A percentile compares a stretch with the other conserved stretches of the same genome.
Conservation (phyloP, 2,113 vertebrate species). For the Girardinichthys multiradiatus region DNA sequence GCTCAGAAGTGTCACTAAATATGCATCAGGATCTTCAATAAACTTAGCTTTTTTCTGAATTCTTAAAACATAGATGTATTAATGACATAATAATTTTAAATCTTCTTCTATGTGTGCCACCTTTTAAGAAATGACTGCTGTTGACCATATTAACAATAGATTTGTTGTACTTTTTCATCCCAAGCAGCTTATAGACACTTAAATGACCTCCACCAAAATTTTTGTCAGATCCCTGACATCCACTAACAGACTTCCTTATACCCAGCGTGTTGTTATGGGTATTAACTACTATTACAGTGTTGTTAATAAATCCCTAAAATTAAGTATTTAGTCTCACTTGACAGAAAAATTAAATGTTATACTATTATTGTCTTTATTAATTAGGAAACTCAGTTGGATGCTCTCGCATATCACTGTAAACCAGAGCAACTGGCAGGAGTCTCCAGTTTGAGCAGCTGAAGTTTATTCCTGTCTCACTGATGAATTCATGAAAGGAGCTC, state of each 20-base stretch:
- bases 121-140: too few relatives aligned
- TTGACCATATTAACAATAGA: background rate
- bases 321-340: background rate
- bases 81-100: too few relatives aligned
- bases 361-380: background rate
- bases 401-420: background rate
- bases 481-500: constrained; percentile 26
- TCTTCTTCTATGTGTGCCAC: too few relatives aligned
- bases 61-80: too few relatives aligned
- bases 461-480: constrained; percentile 22
- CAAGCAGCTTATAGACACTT: background rate
- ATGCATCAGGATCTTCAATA: background rate
- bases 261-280: background rate
- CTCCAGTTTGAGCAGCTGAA: constrained; percentile 1
- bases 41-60: too few relatives aligned
- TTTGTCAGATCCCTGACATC: constrained; percentile 48
- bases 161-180: background rate
- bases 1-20: background rate
- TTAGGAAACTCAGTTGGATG: background rate
- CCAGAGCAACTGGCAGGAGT: background rate
- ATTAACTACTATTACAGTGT: background rate
- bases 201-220: constrained; percentile 32
- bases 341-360: background rate
- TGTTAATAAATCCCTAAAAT: background rate
- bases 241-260: background rate